phyloP scores from a whole-genome alignment of 2,797 vertebrate genomes.

The Galago senegalensis region DNA sequence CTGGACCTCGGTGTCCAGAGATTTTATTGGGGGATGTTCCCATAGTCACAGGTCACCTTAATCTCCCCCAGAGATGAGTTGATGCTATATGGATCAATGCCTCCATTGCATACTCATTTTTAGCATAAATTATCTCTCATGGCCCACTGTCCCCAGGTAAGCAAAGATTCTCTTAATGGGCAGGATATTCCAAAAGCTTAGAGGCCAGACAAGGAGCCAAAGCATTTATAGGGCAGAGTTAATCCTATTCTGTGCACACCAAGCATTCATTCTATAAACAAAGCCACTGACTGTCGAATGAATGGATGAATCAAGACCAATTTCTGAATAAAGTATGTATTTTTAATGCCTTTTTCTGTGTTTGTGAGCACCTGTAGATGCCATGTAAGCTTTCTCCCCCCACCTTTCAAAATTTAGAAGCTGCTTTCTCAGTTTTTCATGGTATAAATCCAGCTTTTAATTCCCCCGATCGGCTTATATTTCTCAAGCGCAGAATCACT shows the following conservation, averaged over 20 bases:
- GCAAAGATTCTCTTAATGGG: background rate
- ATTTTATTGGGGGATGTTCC: too few species aligned
- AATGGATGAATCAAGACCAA: background rate
- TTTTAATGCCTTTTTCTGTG: background rate
- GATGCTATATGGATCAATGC: too few species aligned
- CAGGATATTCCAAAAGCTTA: background rate
- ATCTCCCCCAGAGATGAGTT: background rate
- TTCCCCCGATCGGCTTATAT: slow-evolving; percentile 58
- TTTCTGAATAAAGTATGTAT: background rate
- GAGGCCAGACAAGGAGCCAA: background rate
- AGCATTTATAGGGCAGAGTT: background rate
- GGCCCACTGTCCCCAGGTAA: background rate
- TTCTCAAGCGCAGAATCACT: slow-evolving; percentile 70
- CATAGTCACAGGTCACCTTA: background rate
- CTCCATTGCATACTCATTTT: background rate
- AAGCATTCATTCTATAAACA: background rate
- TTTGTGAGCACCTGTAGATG: slow-evolving; percentile 9
- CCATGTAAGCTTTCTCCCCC: background rate
- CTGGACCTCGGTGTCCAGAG: background rate
- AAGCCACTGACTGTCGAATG: background rate
- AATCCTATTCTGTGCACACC: background rate
- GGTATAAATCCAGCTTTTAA: slow-evolving; percentile 79
- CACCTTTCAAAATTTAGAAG: background rate
- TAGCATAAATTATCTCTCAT: background rate
- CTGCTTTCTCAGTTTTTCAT: slow-evolving; percentile 51